These are phyloP conservation scores for Tychaedon coryphoeus DNA, from an alignment of 2,113 vertebrate species.

Conservation along the genomic window DNA sequence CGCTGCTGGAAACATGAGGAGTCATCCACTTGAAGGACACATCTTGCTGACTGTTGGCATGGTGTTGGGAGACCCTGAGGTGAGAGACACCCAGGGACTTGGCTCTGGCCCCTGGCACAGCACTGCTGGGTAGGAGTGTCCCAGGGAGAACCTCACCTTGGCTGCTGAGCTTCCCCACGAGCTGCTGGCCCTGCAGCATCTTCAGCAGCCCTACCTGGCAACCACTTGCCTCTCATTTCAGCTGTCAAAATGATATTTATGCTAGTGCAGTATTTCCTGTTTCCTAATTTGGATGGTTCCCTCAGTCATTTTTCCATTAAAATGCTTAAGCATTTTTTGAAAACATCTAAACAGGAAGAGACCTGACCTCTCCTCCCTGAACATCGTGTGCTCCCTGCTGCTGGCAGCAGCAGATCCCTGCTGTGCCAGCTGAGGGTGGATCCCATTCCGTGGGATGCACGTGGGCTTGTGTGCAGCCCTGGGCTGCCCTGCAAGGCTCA, in stretches of 20 bases:
- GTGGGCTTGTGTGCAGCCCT: background rate
- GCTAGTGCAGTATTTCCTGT: background rate
- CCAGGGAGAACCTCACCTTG: background rate
- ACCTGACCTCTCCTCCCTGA: conserved; percentile 36
- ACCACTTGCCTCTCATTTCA: background rate
- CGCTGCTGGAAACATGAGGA: background rate
- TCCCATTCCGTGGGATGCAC: background rate
- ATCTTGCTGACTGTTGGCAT: background rate
- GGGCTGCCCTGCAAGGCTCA: background rate
- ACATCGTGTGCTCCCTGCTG: conserved; percentile 39
- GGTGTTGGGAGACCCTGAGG: accelerated
- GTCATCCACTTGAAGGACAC: background rate
- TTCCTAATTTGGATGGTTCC: background rate
- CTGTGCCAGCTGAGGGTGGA: conserved; percentile 16
- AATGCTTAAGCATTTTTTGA: background rate
- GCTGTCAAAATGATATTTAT: background rate
- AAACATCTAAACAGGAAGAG: conserved; percentile 62
- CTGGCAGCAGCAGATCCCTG: background rate
- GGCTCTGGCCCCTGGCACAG: background rate
- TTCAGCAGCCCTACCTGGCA: background rate
- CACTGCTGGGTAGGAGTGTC: background rate
- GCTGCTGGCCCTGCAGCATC: background rate
- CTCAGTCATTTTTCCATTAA: conserved; percentile 36
- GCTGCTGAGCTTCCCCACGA: background rate
- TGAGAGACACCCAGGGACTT: background rate